Conservation (phyloP, 2,113 vertebrate genomes). For the Cacatua alba region DNA sequence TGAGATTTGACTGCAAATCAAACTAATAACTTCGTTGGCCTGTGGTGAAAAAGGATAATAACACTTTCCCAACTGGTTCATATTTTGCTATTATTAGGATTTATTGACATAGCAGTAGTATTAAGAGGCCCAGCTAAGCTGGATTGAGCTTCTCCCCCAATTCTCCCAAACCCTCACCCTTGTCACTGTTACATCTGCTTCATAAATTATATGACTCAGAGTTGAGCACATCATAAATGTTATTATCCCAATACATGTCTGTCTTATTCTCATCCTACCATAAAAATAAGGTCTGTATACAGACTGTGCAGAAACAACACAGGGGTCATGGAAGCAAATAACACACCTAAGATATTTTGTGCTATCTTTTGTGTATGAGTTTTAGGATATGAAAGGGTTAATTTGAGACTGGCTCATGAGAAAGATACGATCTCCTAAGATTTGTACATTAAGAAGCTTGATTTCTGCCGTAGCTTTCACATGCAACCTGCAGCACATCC, state of each 20-base stretch:
- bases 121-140: neutral
- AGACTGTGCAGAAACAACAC: neutral
- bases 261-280: neutral
- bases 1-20: neutral
- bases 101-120: neutral
- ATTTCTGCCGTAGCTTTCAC: neutral
- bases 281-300: neutral
- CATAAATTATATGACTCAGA: neutral
- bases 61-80: neutral
- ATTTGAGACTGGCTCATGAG: neutral
- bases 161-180: neutral
- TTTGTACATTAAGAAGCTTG: neutral
- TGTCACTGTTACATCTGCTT: neutral
- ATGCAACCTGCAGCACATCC: neutral
- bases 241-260: neutral
- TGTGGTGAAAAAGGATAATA: neutral
- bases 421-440: neutral
- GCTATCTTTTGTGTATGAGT: neutral
- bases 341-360: accelerated
- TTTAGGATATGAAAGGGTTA: neutral
- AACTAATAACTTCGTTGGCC: neutral
- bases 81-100: slow-evolving; percentile 13
- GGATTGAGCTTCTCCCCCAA: neutral
- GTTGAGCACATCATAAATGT: neutral
- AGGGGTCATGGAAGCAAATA: neutral